Base-by-base conservation (phyloP, 1,140 invertebrate species). In the Apolygus lucorum region DNA sequence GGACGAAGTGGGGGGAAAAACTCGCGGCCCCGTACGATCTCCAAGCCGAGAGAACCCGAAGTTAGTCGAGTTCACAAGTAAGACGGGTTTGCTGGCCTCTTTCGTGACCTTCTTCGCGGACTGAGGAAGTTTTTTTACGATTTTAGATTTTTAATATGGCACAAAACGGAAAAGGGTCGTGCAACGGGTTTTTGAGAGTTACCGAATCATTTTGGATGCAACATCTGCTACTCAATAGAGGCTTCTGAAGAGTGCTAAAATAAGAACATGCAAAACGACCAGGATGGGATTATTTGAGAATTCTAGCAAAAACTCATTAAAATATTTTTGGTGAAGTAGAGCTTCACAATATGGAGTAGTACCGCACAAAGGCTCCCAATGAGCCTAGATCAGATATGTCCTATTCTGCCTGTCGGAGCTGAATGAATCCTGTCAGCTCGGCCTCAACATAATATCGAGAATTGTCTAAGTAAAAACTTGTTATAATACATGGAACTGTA, bases 21-120 rank as follows among this genome's bases (percentile, higher is more conserved):
- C 11, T 59, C 54, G 54, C 22, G 54, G 22, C 8, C 4, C 11
- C 4, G 4, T 22, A 59, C 54, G 54, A 59, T 8, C 54, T 21
- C 11, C 54, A 21, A 24, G 17, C 34, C 54, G 54, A 59, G 22
- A 4, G 54, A 4, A 59, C 13, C 11, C 54, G 54, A 59, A 59
- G 22, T 4, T 14, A 59, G 2, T 22, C 54, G 54, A 59, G 54
- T 59, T 24, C 22, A 24, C 54, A 24, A 59, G 22, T 4, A 59
- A 59, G 54, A 59, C 54, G 54, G 54, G 54, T 59, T 59, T 22
- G 8, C 22, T 59, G 54, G 54, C 22, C 34, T 59, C 54, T 59
- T 22, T 11, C 54, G 11, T 14, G 54, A 59, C 54, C 54, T 14
- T 59, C 54, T 14, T 22, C 54, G 13, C 54, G 11, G 4, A 4